Evolutionary conservation across 2,797 vertebrate species (phyloP).

Genomic region (Pyrocephalus nanus): DNA sequence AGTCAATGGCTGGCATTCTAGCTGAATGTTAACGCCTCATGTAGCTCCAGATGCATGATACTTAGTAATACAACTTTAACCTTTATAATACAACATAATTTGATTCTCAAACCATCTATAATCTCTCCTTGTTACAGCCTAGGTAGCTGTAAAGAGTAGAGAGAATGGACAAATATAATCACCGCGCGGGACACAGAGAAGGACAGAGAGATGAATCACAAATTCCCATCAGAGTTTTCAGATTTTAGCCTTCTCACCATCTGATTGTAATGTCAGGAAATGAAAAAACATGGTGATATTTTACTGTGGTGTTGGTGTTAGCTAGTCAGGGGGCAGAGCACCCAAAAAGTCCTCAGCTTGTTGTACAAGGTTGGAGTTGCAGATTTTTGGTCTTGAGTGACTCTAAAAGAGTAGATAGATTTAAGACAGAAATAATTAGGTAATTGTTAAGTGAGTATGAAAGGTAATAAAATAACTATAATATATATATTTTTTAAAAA

Average conservation of each 20-base stretch:
- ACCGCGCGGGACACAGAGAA: not conserved
- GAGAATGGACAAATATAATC: not conserved
- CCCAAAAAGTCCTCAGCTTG: not conserved
- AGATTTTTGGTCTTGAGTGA: not conserved
- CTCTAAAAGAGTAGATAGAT: not conserved
- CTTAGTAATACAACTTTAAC: constrained; percentile 49
- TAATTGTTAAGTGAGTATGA: not conserved
- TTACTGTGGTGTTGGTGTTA: not conserved
- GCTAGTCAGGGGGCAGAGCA: not conserved
- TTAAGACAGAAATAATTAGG: not conserved
- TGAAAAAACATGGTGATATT: not conserved
- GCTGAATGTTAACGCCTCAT: not conserved
- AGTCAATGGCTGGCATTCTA: not conserved
- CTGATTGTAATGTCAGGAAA: constrained; percentile 33
- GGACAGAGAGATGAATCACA: constrained; percentile 38
- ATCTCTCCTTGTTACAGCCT: constrained; percentile 28
- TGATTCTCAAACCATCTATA: constrained; percentile 30
- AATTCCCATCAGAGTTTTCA: not conserved
- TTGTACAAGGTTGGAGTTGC: not conserved
- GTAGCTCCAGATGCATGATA: not conserved
- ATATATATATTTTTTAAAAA: not conserved
- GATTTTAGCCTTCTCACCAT: not conserved
- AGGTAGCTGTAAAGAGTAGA: constrained; percentile 17
- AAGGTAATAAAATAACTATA: not conserved
- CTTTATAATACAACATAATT: constrained; percentile 37